These are phyloP conservation scores for Omphaloscelis lunosa DNA, from an alignment of 2,888 invertebrate genomes.

Conservation along the genomic window DNA sequence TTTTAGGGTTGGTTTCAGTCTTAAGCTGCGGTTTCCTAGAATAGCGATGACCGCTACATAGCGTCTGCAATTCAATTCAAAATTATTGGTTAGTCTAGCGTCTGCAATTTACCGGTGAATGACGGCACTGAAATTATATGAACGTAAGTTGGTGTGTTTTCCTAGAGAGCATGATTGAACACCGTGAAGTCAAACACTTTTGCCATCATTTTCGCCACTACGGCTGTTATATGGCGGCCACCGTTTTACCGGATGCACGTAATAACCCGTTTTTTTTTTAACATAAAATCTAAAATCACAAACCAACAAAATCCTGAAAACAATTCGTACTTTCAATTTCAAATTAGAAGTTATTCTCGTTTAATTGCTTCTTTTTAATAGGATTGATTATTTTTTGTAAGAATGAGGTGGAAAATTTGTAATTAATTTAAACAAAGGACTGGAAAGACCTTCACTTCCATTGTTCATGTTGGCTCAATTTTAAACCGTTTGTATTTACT, in stretches of 20 bases:
- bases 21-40: not conserved
- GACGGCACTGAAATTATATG: not conserved
- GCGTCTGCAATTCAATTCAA: too few species aligned
- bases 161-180: not conserved
- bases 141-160: not conserved
- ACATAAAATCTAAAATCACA: not conserved
- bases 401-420: constrained; percentile 64
- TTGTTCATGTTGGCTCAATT: constrained; percentile 52
- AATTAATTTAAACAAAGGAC: constrained; percentile 63
- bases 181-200: not conserved
- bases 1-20: not conserved
- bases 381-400: constrained; percentile 58
- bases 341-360: constrained; percentile 53
- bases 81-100: too few species aligned
- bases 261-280: too few species aligned
- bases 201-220: not conserved
- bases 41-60: not conserved
- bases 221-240: not conserved
- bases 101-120: not conserved
- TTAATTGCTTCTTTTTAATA: constrained; percentile 50
- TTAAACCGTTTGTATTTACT: constrained; percentile 46
- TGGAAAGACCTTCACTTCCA: constrained; percentile 59
- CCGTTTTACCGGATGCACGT: not conserved
- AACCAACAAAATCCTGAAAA: not conserved
- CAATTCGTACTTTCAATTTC: constrained; percentile 17